phyloP scores from a whole-genome alignment of 2,797 vertebrate species.

The Poecilia velifera region DNA sequence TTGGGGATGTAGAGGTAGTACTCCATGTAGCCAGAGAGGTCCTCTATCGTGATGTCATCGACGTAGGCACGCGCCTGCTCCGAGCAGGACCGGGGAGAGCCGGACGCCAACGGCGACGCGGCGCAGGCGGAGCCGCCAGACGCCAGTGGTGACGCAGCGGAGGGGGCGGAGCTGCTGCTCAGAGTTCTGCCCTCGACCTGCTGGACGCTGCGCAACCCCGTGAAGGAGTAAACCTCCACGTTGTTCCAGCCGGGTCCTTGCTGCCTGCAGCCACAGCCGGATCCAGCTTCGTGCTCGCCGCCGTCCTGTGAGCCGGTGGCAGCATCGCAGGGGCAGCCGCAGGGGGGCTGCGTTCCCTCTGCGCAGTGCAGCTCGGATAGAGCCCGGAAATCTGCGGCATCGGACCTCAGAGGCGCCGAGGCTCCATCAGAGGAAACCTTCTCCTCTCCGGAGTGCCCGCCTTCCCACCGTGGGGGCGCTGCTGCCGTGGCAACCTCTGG shows the following conservation, averaged over 20 bases:
- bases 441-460: constrained; percentile 53
- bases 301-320: constrained; percentile 13
- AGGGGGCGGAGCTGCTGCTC: constrained; percentile 6
- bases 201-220: constrained; percentile 48
- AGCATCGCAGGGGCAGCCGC: constrained; percentile 37
- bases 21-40: constrained; percentile 98
- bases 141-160: neutral
- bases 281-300: neutral
- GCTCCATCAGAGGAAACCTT: constrained; percentile 48
- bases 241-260: constrained; percentile 85
- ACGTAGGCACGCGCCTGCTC: constrained; percentile 93
- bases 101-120: constrained; percentile 56
- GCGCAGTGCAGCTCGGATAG: constrained; percentile 81
- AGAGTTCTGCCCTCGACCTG: too few species aligned
- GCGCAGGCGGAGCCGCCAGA: constrained; percentile 66
- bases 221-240: constrained; percentile 95
- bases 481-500: constrained; percentile 43
- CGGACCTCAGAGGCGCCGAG: constrained; percentile 14
- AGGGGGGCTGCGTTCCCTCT: neutral
- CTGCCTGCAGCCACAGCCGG: constrained; percentile 58
- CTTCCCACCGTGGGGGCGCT: neutral
- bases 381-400: constrained; percentile 89
- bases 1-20: constrained; percentile 97
- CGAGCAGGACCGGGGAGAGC: constrained; percentile 93
- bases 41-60: constrained; percentile 97